Evolutionary conservation across 2,888 invertebrate genomes (phyloP), one percentile per base, ranked within the genome.

Genomic region (Papilio gigon): DNA sequence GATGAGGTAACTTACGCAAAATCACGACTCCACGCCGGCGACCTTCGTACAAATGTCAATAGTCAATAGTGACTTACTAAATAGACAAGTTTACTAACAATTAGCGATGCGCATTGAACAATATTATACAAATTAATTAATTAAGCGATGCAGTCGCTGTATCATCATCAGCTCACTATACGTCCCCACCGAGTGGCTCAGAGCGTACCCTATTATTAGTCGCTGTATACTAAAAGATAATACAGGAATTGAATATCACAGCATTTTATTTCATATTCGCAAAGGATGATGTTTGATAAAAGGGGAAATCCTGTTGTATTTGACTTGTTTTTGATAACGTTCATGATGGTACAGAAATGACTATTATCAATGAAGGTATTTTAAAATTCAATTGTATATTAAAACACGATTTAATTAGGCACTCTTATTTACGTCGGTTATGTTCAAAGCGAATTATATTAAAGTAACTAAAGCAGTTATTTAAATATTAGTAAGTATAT

Each of bases 41-140:
- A 85, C 90, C 90, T 90, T 91, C 89, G 83, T 81, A 82, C 85
- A 87, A 90, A 91, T 90, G 91, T 90, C 90, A 90, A 91, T 89
- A 90, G 84, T 85, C 80, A n/a, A 82, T 85, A 82, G 83, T 82
- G 83, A 79, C 78, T 77, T 68, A 66, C 71, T 67, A 70, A 70
- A 75, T 82, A 82, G 77, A 82, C 82, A 74, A 76, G 72, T 81
- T 81, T 80, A 80, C 79, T 77, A 83, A 81, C 81, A 75, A 76
- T 78, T 74, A 74, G 73, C 73, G 71, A 71, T 70, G 69, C 70
- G 65, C 62, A 40, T 67, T 61, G 27, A 53, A 27, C 27, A 35
- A 9, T 9, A n/a, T 53, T 53, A 27, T 22, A 4, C 0, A 53
- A 53, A 30, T 27, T 53, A 53, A 53, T 53, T 53, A 53, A n/a